A percentile compares a stretch with the other conserved stretches of the same genome.
Conservation (phyloP, 2,113 vertebrate genomes). For the Copsychus sechellarum region DNA sequence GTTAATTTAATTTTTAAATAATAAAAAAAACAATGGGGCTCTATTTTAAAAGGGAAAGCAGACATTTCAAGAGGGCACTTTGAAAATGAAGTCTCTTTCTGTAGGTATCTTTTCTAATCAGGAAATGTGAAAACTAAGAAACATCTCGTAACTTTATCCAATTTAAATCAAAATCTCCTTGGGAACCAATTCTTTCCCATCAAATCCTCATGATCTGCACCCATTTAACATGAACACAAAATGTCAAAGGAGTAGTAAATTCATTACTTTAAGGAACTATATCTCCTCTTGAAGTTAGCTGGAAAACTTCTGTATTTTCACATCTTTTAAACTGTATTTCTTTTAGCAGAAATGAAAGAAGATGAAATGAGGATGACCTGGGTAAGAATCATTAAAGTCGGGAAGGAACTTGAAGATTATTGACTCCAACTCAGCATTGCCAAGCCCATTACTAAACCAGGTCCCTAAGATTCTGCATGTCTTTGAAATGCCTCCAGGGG, state of each 20-base stretch:
- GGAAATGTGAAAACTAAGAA: background rate
- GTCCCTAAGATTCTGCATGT: background rate
- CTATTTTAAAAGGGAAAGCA: background rate
- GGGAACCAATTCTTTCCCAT: background rate
- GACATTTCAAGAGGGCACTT: background rate
- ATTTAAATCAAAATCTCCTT: background rate
- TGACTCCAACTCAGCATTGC: background rate
- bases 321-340: background rate
- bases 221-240: background rate
- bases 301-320: background rate
- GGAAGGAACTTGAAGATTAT: background rate
- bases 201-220: background rate
- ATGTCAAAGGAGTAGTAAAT: background rate
- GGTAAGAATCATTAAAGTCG: background rate
- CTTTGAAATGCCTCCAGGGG: background rate
- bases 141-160: background rate
- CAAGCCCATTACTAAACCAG: background rate
- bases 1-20: slow-evolving; percentile 29
- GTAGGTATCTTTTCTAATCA: background rate
- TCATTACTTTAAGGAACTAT: background rate
- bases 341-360: background rate
- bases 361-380: background rate
- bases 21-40: background rate
- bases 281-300: background rate
- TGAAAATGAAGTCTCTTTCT: background rate